Evolutionary conservation across 1,140 invertebrate genomes (phyloP).

Genomic region (Drosophila subobscura): DNA sequence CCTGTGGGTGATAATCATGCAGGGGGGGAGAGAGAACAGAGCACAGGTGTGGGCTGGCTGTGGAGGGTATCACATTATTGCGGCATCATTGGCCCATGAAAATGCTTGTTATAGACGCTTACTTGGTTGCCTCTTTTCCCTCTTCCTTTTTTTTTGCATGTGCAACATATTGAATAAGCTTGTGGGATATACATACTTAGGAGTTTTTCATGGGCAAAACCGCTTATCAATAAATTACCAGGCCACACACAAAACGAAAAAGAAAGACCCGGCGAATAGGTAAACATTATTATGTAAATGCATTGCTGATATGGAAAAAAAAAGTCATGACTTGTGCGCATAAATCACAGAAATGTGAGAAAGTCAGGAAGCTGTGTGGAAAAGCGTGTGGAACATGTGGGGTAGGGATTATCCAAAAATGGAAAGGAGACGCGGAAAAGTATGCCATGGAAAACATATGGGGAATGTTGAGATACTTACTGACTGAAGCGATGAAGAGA

Average conservation of each 20-base stretch:
- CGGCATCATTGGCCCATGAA: constrained; percentile 73
- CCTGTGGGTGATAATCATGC: constrained; percentile 12
- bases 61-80: constrained; percentile 48
- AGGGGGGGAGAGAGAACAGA: not conserved
- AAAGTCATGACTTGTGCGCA: constrained; percentile 57
- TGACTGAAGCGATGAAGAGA: not conserved
- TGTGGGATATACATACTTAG: constrained; percentile 1
- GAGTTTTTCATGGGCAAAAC: not conserved
- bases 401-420: too few species aligned
- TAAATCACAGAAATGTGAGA: constrained; percentile 48
- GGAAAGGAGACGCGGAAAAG: not conserved
- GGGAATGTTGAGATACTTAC: not conserved
- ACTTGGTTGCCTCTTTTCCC: not conserved
- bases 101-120: constrained; percentile 41
- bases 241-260: constrained; percentile 18
- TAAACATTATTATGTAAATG: constrained; percentile 74
- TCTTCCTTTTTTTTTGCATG: constrained; percentile 19
- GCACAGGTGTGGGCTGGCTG: too few species aligned
- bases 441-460: constrained; percentile 14
- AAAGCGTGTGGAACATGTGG: not conserved
- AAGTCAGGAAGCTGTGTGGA: not conserved
- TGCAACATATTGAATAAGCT: constrained; percentile 64
- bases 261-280: constrained; percentile 9
- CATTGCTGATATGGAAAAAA: constrained; percentile 41
- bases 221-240: constrained; percentile 77